Base-by-base conservation (phyloP, 2,113 vertebrate species). In the Podarcis raffonei region DNA sequence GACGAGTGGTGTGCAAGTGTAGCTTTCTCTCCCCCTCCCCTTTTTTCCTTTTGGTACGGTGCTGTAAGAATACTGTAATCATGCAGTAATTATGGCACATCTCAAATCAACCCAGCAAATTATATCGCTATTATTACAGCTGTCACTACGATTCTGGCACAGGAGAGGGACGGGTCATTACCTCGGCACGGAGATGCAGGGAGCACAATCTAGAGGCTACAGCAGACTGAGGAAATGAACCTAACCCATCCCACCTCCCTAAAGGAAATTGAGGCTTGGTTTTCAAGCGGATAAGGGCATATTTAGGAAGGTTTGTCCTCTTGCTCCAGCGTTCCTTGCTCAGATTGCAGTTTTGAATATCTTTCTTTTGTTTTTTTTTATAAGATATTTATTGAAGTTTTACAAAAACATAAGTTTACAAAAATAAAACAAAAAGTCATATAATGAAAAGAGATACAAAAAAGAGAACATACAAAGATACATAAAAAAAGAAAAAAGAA, bases 41-140 rank as follows among this genome's bases (percentile, higher is more conserved):
- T 23, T 27, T 35, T 62, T 35, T 22, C 4, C 16, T 7, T 92
- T 90, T 90, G 88, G 57, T 77, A 91, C 0, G 6, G 71, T 93
- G 92, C 90, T 90, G 88, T 78, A 92, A 95, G 94, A 93, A 93
- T 93, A 90, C 76, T 92, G 92, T 94, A 95, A 95, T 96, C 95
- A 94, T 0, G 9, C 62, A 20, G 93, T 71, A 95, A 96, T 95
- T 95, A 91, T 0, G 32, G 90, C 1, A 6, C 93, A 90, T 87
- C 90, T 92, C 91, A 86, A 95, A 96, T 95, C 95, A 95, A 37
- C 35, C 90, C 42, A 74, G 93, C 88, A 92, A 93, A 95, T 95
- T 89, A 71, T 92, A 74, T 78, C 6, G 3, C 91, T 62, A 39
- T 95, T 93, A 94, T 92, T 75, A 27, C 9, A 4, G 77, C 90